A percentile compares a stretch with the other conserved stretches of the same genome.
These are phyloP conservation scores for Spilogale gracilis DNA, from an alignment of 2,113 vertebrate species.

Conservation along the genomic window DNA sequence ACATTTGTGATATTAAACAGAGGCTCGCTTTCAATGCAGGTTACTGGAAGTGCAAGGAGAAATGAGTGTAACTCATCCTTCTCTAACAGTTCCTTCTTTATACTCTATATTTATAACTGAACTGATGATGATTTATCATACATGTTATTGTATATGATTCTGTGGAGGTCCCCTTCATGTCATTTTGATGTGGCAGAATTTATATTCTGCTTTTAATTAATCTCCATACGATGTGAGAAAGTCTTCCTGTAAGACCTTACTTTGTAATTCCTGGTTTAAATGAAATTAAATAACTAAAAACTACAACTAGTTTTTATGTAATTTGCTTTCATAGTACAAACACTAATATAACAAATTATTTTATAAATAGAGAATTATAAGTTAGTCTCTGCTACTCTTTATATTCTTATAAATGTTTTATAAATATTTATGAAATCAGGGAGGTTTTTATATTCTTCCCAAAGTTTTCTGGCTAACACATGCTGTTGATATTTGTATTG, in stretches of 20 bases:
- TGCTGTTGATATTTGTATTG: background rate
- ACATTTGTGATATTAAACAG: background rate
- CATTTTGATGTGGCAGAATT: background rate
- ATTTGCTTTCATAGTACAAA: slow-evolving; percentile 25
- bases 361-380: slow-evolving; percentile 1
- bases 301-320: background rate
- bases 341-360: background rate
- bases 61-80: background rate
- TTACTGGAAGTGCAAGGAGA: background rate
- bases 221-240: background rate
- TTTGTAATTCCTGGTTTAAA: background rate
- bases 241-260: background rate
- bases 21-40: background rate
- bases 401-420: slow-evolving; percentile 39
- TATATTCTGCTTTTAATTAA: slow-evolving; percentile 10
- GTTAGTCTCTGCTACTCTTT: slow-evolving; percentile 10
- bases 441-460: background rate
- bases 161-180: background rate
- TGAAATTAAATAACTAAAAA: slow-evolving; percentile 49
- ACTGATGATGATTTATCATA: background rate
- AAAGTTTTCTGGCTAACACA: background rate
- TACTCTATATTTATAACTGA: background rate
- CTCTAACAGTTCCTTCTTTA: background rate
- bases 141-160: background rate
- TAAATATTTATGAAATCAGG: background rate